A percentile compares a stretch with the other conserved stretches of the same genome.
Evolutionary conservation across 2,797 vertebrate species (phyloP).

Genomic region (Gorsachius magnificus): DNA sequence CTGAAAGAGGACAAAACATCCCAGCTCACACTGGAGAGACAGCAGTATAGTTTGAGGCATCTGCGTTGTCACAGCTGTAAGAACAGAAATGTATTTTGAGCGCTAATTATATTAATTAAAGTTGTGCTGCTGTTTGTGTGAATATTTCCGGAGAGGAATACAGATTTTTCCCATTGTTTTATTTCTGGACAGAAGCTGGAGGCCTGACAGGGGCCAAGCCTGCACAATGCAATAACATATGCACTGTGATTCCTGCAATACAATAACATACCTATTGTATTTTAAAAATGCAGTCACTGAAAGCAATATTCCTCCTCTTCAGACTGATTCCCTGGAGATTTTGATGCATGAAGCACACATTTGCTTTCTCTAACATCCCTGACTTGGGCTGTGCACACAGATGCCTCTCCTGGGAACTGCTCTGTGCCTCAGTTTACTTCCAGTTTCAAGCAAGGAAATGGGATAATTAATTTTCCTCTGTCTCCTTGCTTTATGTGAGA

Average conservation of each 20-base stretch:
- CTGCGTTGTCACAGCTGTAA: slow-evolving; percentile 32
- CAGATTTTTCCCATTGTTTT: slow-evolving; percentile 42
- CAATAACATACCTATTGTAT: not conserved
- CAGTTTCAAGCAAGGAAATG: not conserved
- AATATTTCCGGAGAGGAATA: slow-evolving; percentile 4
- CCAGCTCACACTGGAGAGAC: not conserved
- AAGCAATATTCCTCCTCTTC: not conserved
- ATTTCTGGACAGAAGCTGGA: not conserved
- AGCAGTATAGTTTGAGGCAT: not conserved
- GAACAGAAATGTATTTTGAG: slow-evolving; percentile 14
- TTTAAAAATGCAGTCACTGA: not conserved
- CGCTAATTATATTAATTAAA: slow-evolving; percentile 55
- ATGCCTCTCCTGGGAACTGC: not conserved
- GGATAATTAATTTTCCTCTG: not conserved
- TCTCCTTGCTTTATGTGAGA: not conserved
- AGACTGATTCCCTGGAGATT: not conserved
- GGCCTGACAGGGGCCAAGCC: not conserved
- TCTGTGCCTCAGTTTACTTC: not conserved
- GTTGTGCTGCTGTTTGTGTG: slow-evolving; percentile 20
- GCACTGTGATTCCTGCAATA: not conserved
- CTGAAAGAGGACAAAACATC: not conserved
- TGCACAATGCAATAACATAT: not conserved
- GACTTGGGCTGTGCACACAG: not conserved
- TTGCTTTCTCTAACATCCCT: not conserved
- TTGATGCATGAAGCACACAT: accelerated